Percentiles rank a stretch among this genome's conserved stretches.
Evolutionary conservation across 2,113 vertebrate genomes (phyloP).

Genomic region (Psittacula cyanocephala): DNA sequence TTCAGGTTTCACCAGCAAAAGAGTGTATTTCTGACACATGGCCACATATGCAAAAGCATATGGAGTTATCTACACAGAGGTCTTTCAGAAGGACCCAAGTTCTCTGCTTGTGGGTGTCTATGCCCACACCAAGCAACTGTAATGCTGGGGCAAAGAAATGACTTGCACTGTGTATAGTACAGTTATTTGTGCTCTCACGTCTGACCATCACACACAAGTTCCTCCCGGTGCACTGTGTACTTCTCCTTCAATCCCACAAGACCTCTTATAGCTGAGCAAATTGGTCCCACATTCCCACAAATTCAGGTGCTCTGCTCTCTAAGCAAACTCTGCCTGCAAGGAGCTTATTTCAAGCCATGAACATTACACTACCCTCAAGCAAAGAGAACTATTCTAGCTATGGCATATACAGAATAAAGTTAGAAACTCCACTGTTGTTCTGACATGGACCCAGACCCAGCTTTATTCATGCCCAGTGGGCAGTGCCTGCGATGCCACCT

Average conservation of each 20-base stretch:
- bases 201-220: not conserved
- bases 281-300: not conserved
- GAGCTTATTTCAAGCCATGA: not conserved
- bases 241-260: not conserved
- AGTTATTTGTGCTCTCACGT: accelerated
- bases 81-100: not conserved
- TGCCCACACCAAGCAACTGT: not conserved
- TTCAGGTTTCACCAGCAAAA: not conserved
- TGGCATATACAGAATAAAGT: not conserved
- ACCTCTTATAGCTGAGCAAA: not conserved
- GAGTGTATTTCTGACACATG: not conserved
- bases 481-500: not conserved
- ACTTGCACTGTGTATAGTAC: not conserved
- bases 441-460: not conserved
- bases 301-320: not conserved
- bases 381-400: not conserved
- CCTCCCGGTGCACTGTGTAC: not conserved
- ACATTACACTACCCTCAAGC: not conserved
- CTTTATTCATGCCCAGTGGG: not conserved
- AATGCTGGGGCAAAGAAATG: not conserved
- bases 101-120: not conserved
- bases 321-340: not conserved
- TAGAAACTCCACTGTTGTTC: not conserved
- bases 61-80: not conserved
- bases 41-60: not conserved